Evolutionary conservation across 2,888 invertebrate genomes (phyloP).

Genomic region (Sarcophaga rosellei): DNA sequence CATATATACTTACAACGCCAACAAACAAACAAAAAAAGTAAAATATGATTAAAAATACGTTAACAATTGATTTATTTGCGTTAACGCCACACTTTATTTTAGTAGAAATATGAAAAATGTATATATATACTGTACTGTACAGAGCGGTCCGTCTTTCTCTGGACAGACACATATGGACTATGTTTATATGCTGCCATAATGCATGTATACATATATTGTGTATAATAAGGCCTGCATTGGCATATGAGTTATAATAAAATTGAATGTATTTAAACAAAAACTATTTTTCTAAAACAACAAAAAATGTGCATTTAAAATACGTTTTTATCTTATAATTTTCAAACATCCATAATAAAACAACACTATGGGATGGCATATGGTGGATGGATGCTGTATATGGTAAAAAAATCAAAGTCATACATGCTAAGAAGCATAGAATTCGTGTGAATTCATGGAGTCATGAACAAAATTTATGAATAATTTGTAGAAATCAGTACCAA

Average conservation of each 20-base stretch:
- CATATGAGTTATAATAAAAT: conserved; percentile 40
- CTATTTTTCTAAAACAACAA: neutral
- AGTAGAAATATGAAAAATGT: conserved; percentile 37
- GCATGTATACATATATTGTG: neutral
- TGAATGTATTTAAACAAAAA: conserved; percentile 41
- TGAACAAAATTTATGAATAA: no score
- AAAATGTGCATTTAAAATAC: conserved; percentile 22
- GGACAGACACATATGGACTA: neutral
- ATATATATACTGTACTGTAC: neutral
- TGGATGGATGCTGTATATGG: no score
- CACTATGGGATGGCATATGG: conserved; percentile 16
- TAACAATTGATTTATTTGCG: conserved; percentile 64
- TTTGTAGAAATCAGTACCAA: no score
- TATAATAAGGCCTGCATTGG: neutral
- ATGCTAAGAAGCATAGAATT: no score
- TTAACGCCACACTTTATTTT: conserved; percentile 61
- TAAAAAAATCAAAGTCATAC: no score
- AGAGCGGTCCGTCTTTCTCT: neutral
- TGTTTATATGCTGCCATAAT: neutral
- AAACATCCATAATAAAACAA: conserved; percentile 3
- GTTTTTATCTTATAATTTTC: conserved; percentile 32
- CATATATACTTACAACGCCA: neutral
- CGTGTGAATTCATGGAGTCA: no score
- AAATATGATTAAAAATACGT: neutral
- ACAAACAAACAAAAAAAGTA: neutral